Evolutionary conservation across 2,113 vertebrate genomes (phyloP).

Genomic region (Nothobranchius kuhntae): DNA sequence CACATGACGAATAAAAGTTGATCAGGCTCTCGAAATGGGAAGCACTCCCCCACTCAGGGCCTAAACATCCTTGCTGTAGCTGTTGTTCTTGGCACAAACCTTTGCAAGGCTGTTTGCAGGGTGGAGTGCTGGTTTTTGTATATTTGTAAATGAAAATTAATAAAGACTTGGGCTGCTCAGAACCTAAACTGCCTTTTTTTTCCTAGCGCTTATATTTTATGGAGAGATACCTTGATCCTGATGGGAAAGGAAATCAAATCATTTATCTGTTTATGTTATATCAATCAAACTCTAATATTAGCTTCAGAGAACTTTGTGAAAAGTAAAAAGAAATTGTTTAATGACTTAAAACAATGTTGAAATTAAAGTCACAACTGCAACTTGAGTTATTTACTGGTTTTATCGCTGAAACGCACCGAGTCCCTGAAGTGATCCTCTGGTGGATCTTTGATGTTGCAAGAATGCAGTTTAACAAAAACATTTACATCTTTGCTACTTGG

Average conservation of each 20-base stretch:
- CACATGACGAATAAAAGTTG: background rate
- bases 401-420: constrained; percentile 17
- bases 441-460: constrained; percentile 56
- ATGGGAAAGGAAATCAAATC: too few species aligned
- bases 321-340: background rate
- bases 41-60: background rate
- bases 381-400: background rate
- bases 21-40: background rate
- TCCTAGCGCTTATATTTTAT: too few species aligned
- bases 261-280: background rate
- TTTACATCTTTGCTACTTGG: constrained; percentile 45
- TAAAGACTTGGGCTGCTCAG: too few species aligned
- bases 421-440: background rate
- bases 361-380: background rate
- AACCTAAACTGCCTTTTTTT: too few species aligned
- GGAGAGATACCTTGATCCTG: too few species aligned
- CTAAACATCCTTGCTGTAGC: background rate
- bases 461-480: constrained; percentile 58
- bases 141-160: background rate
- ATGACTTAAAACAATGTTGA: background rate
- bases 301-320: background rate
- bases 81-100: constrained; percentile 11
- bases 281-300: background rate
- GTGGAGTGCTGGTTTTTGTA: background rate
- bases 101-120: constrained; percentile 1